Evolutionary conservation across 2,113 vertebrate species (phyloP), one percentile per base, ranked within the genome.

Genomic region (Neodon shergylaensis): DNA sequence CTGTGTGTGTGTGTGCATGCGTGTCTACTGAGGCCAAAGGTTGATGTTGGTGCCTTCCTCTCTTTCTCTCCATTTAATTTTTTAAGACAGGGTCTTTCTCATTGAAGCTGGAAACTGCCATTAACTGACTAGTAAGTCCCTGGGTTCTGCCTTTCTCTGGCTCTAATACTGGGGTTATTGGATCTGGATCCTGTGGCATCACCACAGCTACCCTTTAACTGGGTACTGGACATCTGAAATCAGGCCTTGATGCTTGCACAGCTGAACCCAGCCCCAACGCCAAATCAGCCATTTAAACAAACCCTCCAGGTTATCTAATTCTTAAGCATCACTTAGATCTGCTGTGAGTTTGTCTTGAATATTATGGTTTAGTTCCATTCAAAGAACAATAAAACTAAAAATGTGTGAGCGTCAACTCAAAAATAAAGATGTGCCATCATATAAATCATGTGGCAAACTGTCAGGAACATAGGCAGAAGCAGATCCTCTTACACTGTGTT

Each of bases 391-490:
- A 70, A 81, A 39, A 73, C 61, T 70, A 81, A 78, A 87, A 78
- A 52, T 58, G n/a, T 61, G 39, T 1, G 68, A 79, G 33, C 19
- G 88, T 39, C 61, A 58, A 68, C 84, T 91, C 33, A 70, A 81
- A 17, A 82, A 76, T 70, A 93, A 97, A 91, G 65, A 58, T 21
- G 76, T 52, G 36, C 7, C n/a, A 86, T 84, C 88, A 49, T 28
- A 47, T 19, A 95, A 93, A 89, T 84, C 79, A 82, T 13, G n/a
- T 1, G 14, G 54, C 58, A 91, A 88, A 28, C 7, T 36, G 58
- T 58, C 39, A 92, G 91, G 97, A 97, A 98, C 85, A 97, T 96
- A 98, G 96, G 97, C 94, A 95, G 88, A 97, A 94, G 90, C 94
- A 97, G 90, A 96, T 79, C 85, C 72, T 65, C 92, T 86, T 93